Base-by-base conservation (phyloP, 1,140 invertebrate genomes). In the Drosophila parvula region DNA sequence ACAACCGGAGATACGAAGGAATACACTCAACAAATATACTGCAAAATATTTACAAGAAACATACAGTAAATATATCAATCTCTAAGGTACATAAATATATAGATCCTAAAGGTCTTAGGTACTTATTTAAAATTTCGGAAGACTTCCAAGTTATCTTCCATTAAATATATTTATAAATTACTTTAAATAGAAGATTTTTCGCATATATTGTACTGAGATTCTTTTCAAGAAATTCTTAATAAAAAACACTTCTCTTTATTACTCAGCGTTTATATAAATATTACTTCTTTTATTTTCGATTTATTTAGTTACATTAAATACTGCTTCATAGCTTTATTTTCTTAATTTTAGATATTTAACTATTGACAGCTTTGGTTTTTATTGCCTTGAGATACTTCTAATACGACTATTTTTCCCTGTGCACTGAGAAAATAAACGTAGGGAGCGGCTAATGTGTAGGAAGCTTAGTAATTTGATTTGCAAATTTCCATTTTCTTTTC, bases 391-490 rank as follows among this genome's bases (percentile, higher is more conserved):
- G n/a, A n/a, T n/a, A n/a, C n/a, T n/a, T n/a, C 3, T 12, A 27
- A 7, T 22, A 1, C 11, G 2, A 27, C 44, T 12, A n/a, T 38
- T 55, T 53, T 9, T 38, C 51, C n/a, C 8, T 4, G 34, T 55
- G 51, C 51, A 38, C 51, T 55, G 18, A 16, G 51, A 27, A 55
- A 55, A 22, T 55, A 27, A 55, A 55, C 34, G 51, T 38, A 55
- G 12, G 8, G 36, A 48, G 50, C 16, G 18, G 43, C 53, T 71
- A 73, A 71, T 71, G 55, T 71, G 68, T 28, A 71, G 68, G 51
- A 71, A 64, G 73, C 59, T 50, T 64, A 56, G 59, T 75, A 75
- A 75, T 75, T 75, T 64, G 70, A 75, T 75, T 75, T 75, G 59
- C 51, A 75, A 75, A 75, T 75, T 74, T 55, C 22, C 59, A 53